Percentiles rank a stretch among this genome's conserved stretches.
Evolutionary conservation across 1,140 invertebrate species (phyloP).

Genomic region (Philaenus spumarius): DNA sequence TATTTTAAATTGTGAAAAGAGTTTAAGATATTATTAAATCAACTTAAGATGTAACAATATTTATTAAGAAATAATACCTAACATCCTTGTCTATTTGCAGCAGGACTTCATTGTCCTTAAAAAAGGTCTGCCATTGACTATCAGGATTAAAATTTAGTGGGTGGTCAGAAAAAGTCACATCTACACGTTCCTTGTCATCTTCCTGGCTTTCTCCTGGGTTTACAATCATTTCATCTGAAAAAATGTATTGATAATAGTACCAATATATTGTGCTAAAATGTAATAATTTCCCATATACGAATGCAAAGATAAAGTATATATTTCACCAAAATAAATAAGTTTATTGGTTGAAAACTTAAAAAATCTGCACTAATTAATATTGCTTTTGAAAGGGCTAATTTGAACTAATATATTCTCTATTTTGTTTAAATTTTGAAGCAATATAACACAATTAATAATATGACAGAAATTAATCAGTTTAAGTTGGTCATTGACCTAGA

Average conservation of each 20-base stretch:
- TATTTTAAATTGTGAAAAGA: too few species aligned
- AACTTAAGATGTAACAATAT: too few species aligned
- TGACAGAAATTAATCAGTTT: too few species aligned
- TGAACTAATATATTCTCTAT: too few species aligned
- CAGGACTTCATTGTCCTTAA: conserved; percentile 94
- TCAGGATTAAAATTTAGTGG: conserved; percentile 90
- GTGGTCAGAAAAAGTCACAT: conserved; percentile 63
- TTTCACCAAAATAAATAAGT: background rate
- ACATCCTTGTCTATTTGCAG: conserved; percentile 98
- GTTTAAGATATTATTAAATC: too few species aligned
- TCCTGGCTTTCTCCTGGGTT: conserved; percentile 57
- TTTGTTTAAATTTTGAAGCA: too few species aligned
- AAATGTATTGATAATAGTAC: conserved; percentile 7
- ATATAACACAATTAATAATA: too few species aligned
- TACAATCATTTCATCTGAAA: conserved; percentile 72
- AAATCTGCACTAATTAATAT: too few species aligned
- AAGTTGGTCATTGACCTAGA: too few species aligned
- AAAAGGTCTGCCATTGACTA: conserved; percentile 89
- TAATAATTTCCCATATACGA: background rate
- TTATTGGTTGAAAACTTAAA: background rate
- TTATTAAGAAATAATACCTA: too few species aligned
- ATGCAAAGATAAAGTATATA: background rate
- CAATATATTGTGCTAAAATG: too few species aligned
- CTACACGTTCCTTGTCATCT: conserved; percentile 41
- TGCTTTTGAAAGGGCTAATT: too few species aligned